phyloP scores from a whole-genome alignment of 2,888 invertebrate species.

The Pseudolycoriella hygida region DNA sequence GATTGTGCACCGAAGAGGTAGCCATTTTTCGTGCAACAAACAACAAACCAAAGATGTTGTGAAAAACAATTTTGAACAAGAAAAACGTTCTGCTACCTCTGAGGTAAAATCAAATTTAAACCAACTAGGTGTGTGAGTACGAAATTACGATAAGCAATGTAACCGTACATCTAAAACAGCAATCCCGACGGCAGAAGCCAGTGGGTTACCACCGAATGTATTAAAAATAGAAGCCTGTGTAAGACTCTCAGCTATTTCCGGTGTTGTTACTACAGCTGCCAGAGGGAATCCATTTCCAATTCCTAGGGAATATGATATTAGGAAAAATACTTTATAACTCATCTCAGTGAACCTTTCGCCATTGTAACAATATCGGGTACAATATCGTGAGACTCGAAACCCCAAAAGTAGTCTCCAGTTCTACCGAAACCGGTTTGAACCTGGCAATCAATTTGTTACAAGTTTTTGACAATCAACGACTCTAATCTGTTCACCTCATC shows the following conservation, averaged over 20 bases:
- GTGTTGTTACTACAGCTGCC: slow-evolving; percentile 86
- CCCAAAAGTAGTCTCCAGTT: slow-evolving; percentile 90
- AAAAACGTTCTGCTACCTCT: too few species aligned
- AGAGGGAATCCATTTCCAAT: slow-evolving; percentile 93
- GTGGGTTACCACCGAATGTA: slow-evolving; percentile 90
- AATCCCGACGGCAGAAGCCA: slow-evolving; percentile 73
- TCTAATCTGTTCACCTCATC: slow-evolving; percentile 52
- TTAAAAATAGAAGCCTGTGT: slow-evolving; percentile 72
- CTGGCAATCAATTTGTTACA: slow-evolving; percentile 33
- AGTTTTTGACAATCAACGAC: slow-evolving; percentile 9
- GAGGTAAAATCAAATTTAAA: too few species aligned
- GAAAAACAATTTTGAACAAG: too few species aligned
- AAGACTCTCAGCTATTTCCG: slow-evolving; percentile 65
- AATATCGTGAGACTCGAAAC: slow-evolving; percentile 77
- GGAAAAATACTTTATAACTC: background rate
- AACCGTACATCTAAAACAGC: slow-evolving; percentile 71
- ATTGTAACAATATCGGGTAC: slow-evolving; percentile 88
- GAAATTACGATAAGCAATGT: too few species aligned
- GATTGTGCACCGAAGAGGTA: too few species aligned
- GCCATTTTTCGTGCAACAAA: too few species aligned
- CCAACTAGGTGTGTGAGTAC: too few species aligned
- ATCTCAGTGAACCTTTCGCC: slow-evolving; percentile 70
- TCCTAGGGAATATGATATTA: slow-evolving; percentile 10
- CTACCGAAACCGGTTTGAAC: slow-evolving; percentile 92
- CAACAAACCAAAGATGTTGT: too few species aligned